Evolutionary conservation across 1,140 invertebrate species (phyloP).

Genomic region (Coenobita brevimanus): DNA sequence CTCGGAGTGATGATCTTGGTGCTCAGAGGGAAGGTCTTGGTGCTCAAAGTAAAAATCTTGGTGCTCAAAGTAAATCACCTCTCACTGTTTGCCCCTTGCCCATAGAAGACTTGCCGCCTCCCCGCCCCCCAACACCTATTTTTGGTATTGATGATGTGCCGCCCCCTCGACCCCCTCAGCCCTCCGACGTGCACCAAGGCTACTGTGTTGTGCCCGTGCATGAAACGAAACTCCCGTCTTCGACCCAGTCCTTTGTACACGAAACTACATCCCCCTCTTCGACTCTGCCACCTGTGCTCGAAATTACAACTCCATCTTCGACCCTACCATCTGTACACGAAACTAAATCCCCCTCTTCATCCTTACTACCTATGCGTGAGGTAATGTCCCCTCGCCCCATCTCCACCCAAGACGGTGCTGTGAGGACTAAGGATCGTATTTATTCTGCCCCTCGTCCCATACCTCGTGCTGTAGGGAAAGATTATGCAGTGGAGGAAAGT

Average conservation of each 20-base stretch:
- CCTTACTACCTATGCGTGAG: background rate
- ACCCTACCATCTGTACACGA: background rate
- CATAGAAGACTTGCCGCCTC: slow-evolving; percentile 26
- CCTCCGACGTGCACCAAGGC: background rate
- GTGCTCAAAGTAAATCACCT: background rate
- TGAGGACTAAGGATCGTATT: no score
- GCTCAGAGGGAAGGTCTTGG: background rate
- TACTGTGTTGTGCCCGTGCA: background rate
- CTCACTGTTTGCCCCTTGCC: background rate
- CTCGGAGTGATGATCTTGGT: background rate
- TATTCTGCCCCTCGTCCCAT: no score
- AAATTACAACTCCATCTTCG: background rate
- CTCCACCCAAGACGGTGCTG: no score
- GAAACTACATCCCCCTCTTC: slow-evolving; percentile 20
- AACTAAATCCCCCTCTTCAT: background rate
- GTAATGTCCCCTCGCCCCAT: background rate
- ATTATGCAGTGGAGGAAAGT: no score
- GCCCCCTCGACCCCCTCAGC: slow-evolving; percentile 18
- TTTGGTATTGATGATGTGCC: slow-evolving; percentile 7
- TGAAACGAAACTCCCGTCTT: background rate
- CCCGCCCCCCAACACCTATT: background rate
- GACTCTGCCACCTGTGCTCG: background rate
- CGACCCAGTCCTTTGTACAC: background rate
- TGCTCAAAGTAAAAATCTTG: background rate
- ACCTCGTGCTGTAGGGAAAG: no score